Base-by-base conservation (phyloP, 1,140 invertebrate genomes). In the Ostrea denselamellosa region DNA sequence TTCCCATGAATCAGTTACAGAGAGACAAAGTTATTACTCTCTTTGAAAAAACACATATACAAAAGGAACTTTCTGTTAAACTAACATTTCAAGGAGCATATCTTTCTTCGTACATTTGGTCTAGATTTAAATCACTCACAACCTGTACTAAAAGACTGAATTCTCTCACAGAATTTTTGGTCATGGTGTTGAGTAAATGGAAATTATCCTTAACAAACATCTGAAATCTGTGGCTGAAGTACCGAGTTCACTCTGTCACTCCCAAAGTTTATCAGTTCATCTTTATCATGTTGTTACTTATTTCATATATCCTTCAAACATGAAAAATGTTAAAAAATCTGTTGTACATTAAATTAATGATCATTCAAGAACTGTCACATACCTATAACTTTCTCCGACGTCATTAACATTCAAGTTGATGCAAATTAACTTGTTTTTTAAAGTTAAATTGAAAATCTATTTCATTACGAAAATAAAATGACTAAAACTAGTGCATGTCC, bases 121-220 rank as follows among this genome's bases (percentile, higher is more conserved):
- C 68, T 14, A 77, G 68, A 17, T 34, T 2, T 77, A 10, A 10
- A 77, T 77, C 68, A 77, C 25, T 71, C 65, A 71, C 8, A 71
- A 58, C 56, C 19, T 62, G 56, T 25, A 77, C 68, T 34, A 14
- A 44, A 34, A 25, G 68, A 34, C 68, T 77, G 22, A 19, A 77
- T 77, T 77, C 68, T 28, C 14, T 28, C 68, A 25, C 58, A 62
- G 34, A 62, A 62, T 62, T 34, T 14, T 77, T 12, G 28, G 68
- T 28, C 25, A 77, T 77, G 68, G 68, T 77, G 28, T 28, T 77
- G 68, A 77, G 28, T 34, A 77, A 77, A 77, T 34, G 68, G 68
- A 77, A 77, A 77, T 77, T 77, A 34, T 77, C 68, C 68, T 28
- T 77, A 77, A 77, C 68, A 25, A 77, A 77, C 68, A 77, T 77